Conservation (phyloP, 2,113 vertebrate genomes). For the western clawed frog (Xenopus tropicalis) region DNA sequence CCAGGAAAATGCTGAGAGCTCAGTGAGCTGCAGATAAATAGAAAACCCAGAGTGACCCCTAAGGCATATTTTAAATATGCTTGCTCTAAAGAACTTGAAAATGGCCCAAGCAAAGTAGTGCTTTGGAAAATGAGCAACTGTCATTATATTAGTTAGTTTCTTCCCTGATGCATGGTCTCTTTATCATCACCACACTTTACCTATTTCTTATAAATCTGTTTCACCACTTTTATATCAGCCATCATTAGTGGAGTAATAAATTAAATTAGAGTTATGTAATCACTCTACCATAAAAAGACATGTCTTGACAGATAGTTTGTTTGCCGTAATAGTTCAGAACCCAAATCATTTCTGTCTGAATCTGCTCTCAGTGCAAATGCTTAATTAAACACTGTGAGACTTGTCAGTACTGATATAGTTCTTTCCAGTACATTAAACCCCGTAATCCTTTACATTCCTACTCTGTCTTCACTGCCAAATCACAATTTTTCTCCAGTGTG, state of each 20-base stretch:
- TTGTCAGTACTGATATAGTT: constrained; percentile 69
- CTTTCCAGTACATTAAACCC: constrained; percentile 63
- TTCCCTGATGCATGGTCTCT: too few species aligned
- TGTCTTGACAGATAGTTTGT: constrained; percentile 62
- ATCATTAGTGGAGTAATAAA: constrained; percentile 46
- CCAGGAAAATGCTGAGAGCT: too few species aligned
- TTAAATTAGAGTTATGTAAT: constrained; percentile 48
- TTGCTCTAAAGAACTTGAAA: too few species aligned
- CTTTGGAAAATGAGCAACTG: too few species aligned
- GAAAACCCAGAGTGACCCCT: too few species aligned
- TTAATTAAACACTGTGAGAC: constrained; percentile 69
- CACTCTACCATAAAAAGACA: constrained; percentile 58
- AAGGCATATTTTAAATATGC: too few species aligned
- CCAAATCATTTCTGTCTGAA: constrained; percentile 53
- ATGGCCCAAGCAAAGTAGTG: too few species aligned
- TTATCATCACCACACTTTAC: too few species aligned
- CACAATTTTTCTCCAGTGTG: constrained; percentile 45
- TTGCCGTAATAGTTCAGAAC: constrained; percentile 61
- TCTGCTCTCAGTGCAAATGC: constrained; percentile 63
- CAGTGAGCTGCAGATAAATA: too few species aligned
- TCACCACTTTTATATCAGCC: constrained; percentile 12
- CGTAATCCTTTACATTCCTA: constrained; percentile 66
- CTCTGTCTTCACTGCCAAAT: constrained; percentile 48
- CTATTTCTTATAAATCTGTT: too few species aligned
- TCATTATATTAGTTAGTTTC: too few species aligned